phyloP scores from a whole-genome alignment of 2,888 invertebrate genomes.

The Atrina japonica region DNA sequence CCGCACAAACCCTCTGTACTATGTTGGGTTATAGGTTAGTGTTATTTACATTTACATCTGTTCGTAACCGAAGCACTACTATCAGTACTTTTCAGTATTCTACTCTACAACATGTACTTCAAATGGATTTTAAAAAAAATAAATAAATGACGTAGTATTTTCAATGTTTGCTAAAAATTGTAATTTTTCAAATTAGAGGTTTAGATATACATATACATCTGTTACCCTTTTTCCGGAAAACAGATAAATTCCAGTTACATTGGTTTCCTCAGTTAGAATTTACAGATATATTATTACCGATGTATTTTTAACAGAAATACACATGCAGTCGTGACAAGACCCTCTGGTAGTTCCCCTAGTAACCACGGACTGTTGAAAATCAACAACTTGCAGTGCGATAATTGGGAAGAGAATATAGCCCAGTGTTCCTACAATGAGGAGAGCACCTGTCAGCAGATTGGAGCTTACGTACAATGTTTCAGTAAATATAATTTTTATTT shows the following conservation, averaged over 20 bases:
- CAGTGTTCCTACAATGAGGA: constrained; percentile 38
- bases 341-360: not conserved
- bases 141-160: too few species aligned
- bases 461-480: constrained; percentile 29
- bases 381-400: constrained; percentile 40
- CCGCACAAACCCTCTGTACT: constrained; percentile 23
- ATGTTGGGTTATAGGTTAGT: constrained; percentile 36
- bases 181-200: too few species aligned
- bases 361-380: constrained; percentile 18
- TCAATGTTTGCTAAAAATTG: too few species aligned
- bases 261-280: too few species aligned
- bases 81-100: too few species aligned
- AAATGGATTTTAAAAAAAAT: too few species aligned
- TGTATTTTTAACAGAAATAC: constrained; percentile 6
- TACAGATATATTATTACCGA: too few species aligned
- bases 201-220: too few species aligned
- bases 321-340: not conserved
- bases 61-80: not conserved
- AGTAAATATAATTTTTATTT: too few species aligned
- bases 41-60: not conserved
- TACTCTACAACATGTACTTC: too few species aligned
- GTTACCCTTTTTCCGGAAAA: too few species aligned
- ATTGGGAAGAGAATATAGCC: constrained; percentile 52
- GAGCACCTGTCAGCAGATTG: constrained; percentile 2
- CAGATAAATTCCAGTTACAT: too few species aligned